Evolutionary conservation across 64 coral and sea anemone species (phyloP).

Genomic region (Actinia equina): DNA sequence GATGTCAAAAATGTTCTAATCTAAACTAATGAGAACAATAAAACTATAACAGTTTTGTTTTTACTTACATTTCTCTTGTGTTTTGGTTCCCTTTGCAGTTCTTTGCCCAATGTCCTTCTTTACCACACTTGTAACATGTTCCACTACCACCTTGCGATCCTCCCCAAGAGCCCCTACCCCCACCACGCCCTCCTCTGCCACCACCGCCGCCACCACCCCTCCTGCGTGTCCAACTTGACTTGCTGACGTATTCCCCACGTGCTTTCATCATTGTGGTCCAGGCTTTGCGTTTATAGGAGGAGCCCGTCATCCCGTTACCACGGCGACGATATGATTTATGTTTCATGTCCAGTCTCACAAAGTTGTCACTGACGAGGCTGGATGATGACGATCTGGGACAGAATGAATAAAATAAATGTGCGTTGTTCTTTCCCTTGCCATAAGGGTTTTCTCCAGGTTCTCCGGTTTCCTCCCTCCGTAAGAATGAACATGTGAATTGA

Average conservation of each 20-base stretch:
- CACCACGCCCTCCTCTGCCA: not conserved
- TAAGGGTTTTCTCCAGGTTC: no score
- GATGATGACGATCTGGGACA: slow-evolving; percentile 14
- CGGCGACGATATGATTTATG: slow-evolving; percentile 70
- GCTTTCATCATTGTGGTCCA: slow-evolving; percentile 85
- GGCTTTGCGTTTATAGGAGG: slow-evolving; percentile 67
- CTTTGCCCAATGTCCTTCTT: slow-evolving; percentile 95
- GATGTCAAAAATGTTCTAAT: no score
- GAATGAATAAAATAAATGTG: not conserved
- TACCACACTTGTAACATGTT: slow-evolving; percentile 89
- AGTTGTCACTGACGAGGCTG: slow-evolving; percentile 93
- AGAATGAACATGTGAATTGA: no score
- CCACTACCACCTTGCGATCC: slow-evolving; percentile 36
- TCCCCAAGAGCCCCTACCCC: slow-evolving; percentile 14
- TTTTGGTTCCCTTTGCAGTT: slow-evolving; percentile 45
- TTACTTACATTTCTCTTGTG: slow-evolving; percentile 32
- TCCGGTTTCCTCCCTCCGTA: no score
- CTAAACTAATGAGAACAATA: no score
- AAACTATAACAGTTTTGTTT: not conserved
- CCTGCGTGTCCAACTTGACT: slow-evolving; percentile 65
- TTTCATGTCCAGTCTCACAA: slow-evolving; percentile 89
- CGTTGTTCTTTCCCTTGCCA: no score
- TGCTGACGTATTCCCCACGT: slow-evolving; percentile 76
- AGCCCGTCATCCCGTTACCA: slow-evolving; percentile 72
- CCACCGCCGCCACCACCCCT: slow-evolving; percentile 5